phyloP scores from a whole-genome alignment of 2,888 invertebrate species.

The Odontothrips loti region DNA sequence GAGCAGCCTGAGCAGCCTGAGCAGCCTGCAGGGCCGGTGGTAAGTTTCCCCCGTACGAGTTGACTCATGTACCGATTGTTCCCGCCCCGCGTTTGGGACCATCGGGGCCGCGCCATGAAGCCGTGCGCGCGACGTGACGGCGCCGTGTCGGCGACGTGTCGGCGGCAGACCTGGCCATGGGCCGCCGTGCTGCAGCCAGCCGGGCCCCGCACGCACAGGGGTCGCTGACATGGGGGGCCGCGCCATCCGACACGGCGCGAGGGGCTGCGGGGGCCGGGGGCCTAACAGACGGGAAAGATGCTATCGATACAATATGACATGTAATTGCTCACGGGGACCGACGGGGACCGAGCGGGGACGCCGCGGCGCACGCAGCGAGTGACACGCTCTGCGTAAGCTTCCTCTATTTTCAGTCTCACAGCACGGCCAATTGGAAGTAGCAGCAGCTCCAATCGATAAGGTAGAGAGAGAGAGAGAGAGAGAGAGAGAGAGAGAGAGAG shows the following conservation, averaged over 20 bases:
- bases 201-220: not conserved
- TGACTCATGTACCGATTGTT: not conserved
- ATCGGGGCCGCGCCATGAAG: too few species aligned
- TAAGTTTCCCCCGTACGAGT: not conserved
- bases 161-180: too few species aligned
- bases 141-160: too few species aligned
- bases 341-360: not conserved
- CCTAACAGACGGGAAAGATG: constrained; percentile 5
- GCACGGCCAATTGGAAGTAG: not conserved
- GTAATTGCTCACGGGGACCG: not conserved
- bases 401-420: not conserved
- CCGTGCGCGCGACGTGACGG: not conserved
- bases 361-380: too few species aligned
- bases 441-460: not conserved
- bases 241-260: not conserved
- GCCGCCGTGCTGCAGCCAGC: too few species aligned
- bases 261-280: not conserved
- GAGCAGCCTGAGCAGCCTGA: too few species aligned
- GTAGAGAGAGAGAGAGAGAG: too few species aligned
- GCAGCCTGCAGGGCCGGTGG: too few species aligned
- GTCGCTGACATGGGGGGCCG: not conserved
- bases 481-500: too few species aligned
- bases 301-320: constrained; percentile 23
- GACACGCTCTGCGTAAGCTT: not conserved
- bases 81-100: not conserved